A percentile compares a stretch with the other conserved stretches of the same genome.
Conservation (phyloP, 2,797 vertebrate genomes). For the Scyliorhinus canicula region DNA sequence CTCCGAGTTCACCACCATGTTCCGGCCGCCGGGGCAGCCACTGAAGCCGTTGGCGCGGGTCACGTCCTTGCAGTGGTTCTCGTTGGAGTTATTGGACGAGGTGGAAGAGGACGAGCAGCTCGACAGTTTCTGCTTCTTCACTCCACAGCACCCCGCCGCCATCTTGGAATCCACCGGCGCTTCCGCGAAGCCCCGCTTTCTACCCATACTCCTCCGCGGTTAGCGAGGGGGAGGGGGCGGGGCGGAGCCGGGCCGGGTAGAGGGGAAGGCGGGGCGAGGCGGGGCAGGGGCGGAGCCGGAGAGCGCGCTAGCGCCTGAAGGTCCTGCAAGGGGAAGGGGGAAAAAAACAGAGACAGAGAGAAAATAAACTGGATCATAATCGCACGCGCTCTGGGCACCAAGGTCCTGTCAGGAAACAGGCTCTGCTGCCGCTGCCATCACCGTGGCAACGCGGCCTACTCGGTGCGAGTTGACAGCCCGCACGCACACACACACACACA, state of each 20-base stretch:
- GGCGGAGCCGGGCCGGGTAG: constrained; percentile 34
- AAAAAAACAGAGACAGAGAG: neutral
- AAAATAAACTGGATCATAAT: neutral
- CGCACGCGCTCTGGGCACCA: neutral
- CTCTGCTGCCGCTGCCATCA: neutral
- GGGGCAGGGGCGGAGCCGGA: constrained; percentile 8
- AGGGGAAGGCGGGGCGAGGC: neutral
- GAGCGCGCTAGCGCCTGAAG: too few relatives aligned
- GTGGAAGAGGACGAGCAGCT: constrained; percentile 83
- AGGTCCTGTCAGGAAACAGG: neutral
- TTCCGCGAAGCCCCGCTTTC: constrained; percentile 91
- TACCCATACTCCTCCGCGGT: constrained; percentile 79
- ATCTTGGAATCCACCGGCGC: constrained; percentile 90
- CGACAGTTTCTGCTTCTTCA: constrained; percentile 99
- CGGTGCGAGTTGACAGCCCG: neutral
- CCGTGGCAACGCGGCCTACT: neutral
- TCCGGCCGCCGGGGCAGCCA: constrained; percentile 74
- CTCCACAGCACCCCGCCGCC: constrained; percentile 99
- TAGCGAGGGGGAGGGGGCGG: constrained; percentile 46
- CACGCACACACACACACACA: neutral
- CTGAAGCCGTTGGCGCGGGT: constrained; percentile 70
- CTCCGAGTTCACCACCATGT: constrained; percentile 95
- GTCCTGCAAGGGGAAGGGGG: neutral
- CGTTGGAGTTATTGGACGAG: constrained; percentile 66
- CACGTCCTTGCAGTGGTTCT: constrained; percentile 72